A percentile compares a stretch with the other conserved stretches of the same genome.
These are phyloP conservation scores for Cataglyphis livida DNA, from an alignment of 2,888 invertebrate species.

Conservation along the genomic window DNA sequence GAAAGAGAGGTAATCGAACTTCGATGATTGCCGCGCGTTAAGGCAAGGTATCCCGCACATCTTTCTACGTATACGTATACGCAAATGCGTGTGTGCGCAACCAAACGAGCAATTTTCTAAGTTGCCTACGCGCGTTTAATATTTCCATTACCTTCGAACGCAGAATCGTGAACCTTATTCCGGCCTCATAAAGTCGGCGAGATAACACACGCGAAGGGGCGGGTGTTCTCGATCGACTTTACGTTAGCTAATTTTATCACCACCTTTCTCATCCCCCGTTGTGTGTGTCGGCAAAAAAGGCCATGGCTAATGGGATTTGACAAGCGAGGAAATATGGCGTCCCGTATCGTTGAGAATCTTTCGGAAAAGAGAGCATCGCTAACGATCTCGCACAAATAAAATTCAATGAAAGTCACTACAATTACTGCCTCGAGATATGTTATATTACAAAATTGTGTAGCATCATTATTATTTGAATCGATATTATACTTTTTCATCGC, in stretches of 20 bases:
- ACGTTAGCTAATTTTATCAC: constrained; percentile 51
- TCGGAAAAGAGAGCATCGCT: background rate
- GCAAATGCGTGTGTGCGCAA: constrained; percentile 48
- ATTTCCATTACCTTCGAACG: constrained; percentile 71
- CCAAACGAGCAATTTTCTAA: constrained; percentile 65
- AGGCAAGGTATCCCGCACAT: constrained; percentile 18
- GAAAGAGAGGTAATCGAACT: constrained; percentile 6
- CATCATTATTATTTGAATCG: constrained; percentile 14
- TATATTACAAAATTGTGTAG: background rate
- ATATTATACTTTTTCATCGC: background rate
- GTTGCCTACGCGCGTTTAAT: constrained; percentile 54
- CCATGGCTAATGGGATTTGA: constrained; percentile 43
- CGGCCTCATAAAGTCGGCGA: constrained; percentile 58
- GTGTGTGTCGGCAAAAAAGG: constrained; percentile 16
- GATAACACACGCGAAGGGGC: constrained; percentile 50
- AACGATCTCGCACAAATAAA: background rate
- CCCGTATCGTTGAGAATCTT: constrained; percentile 8
- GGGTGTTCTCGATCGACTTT: constrained; percentile 36
- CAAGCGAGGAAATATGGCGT: constrained; percentile 26
- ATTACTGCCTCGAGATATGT: background rate
- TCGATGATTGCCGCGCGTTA: constrained; percentile 60
- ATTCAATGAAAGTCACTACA: constrained; percentile 28
- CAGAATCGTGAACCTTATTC: constrained; percentile 65
- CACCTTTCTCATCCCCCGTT: constrained; percentile 28
- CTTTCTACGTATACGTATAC: background rate